Percentiles rank a stretch among this genome's conserved stretches.
phyloP scores from a whole-genome alignment of 1,140 invertebrate species.

The Zaprionus davidi region DNA sequence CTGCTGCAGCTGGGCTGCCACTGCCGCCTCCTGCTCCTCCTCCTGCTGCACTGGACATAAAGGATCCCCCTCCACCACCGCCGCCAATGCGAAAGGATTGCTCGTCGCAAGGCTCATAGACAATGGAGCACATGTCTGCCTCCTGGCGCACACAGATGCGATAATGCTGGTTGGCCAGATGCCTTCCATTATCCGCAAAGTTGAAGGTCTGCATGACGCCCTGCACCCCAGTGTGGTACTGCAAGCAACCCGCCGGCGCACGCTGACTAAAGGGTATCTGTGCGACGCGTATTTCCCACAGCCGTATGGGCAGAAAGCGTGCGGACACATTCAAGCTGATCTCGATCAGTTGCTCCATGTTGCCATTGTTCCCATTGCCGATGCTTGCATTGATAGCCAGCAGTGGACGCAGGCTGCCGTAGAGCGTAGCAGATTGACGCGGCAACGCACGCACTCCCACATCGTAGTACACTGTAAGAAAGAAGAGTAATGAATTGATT shows the following conservation, averaged over 20 bases:
- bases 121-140: slow-evolving; percentile 89
- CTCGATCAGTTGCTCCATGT: slow-evolving; percentile 59
- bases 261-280: slow-evolving; percentile 90
- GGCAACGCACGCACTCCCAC: slow-evolving; percentile 84
- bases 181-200: slow-evolving; percentile 91
- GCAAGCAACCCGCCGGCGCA: slow-evolving; percentile 90
- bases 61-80: slow-evolving; percentile 15
- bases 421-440: slow-evolving; percentile 65
- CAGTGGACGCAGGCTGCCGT: slow-evolving; percentile 66
- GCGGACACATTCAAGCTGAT: slow-evolving; percentile 84
- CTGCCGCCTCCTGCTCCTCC: neutral
- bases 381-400: slow-evolving; percentile 13
- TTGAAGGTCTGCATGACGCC: slow-evolving; percentile 89
- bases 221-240: slow-evolving; percentile 87
- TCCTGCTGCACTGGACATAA: slow-evolving; percentile 6
- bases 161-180: slow-evolving; percentile 91
- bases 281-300: slow-evolving; percentile 91
- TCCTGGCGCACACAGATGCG: slow-evolving; percentile 90
- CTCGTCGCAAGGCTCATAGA: slow-evolving; percentile 89
- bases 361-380: slow-evolving; percentile 17
- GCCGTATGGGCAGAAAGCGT: slow-evolving; percentile 86
- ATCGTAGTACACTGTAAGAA: slow-evolving; percentile 88
- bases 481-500: neutral
- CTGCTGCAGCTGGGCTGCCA: neutral
- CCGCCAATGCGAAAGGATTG: slow-evolving; percentile 91